Conservation (phyloP, 2,113 vertebrate genomes). For the Columba janthina region DNA sequence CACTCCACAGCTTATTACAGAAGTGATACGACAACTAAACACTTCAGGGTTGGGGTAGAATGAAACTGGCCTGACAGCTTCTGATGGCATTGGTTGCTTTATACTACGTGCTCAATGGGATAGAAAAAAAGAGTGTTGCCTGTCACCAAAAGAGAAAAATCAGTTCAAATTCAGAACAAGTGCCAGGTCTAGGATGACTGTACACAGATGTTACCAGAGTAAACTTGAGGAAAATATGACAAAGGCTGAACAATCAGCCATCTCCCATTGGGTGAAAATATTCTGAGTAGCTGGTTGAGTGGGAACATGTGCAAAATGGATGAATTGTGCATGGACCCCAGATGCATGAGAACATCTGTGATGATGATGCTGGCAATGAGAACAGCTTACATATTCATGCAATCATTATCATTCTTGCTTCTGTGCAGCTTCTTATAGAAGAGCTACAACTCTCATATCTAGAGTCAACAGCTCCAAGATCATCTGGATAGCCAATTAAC, state of each 20-base stretch:
- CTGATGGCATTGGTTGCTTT: neutral
- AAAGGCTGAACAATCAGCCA: constrained; percentile 46
- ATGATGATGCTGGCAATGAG: constrained; percentile 12
- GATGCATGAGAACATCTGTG: constrained; percentile 64
- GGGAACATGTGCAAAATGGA: constrained; percentile 54
- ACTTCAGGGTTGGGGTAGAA: neutral
- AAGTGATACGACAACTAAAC: fast-evolving
- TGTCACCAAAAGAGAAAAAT: neutral
- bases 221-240: constrained; percentile 52
- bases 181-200: constrained; percentile 30
- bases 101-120: neutral
- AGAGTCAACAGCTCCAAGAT: neutral
- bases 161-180: neutral
- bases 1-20: neutral
- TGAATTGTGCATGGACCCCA: constrained; percentile 6
- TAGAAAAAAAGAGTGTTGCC: neutral
- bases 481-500: neutral
- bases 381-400: constrained; percentile 58
- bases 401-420: neutral
- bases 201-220: constrained; percentile 62
- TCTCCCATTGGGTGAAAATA: constrained; percentile 14
- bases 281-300: constrained; percentile 14
- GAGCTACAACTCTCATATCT: neutral
- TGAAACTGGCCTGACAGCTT: neutral
- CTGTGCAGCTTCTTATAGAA: neutral